Percentiles rank a stretch among this genome's conserved stretches.
Conservation (phyloP, 1,140 invertebrate species). For the Coenobita brevimanus region DNA sequence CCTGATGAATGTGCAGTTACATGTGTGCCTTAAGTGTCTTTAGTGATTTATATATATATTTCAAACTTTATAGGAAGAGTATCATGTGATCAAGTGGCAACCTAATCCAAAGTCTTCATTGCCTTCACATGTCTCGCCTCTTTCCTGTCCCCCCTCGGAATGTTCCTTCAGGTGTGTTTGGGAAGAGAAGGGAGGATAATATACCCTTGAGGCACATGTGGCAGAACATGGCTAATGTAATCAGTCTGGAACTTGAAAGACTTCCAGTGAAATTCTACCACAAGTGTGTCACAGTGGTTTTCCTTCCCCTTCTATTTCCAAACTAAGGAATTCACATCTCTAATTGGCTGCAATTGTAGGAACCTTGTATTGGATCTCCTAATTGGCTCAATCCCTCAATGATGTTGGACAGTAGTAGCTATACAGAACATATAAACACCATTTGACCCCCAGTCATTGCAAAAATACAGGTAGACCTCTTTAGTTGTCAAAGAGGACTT, state of each 20-base stretch:
- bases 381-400: slow-evolving; percentile 16
- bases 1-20: too few species aligned
- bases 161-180: slow-evolving; percentile 31
- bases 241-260: too few species aligned
- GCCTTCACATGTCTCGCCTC: slow-evolving; percentile 30
- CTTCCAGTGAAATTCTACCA: too few species aligned
- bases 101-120: not conserved
- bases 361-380: slow-evolving; percentile 10
- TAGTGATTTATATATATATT: too few species aligned
- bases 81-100: not conserved
- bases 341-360: slow-evolving; percentile 5
- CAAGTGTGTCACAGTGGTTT: too few species aligned
- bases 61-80: too few species aligned
- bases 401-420: slow-evolving; percentile 34
- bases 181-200: not conserved
- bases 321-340: too few species aligned
- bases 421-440: slow-evolving; percentile 18
- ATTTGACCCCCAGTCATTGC: slow-evolving; percentile 38
- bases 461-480: slow-evolving; percentile 64
- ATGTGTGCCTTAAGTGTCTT: too few species aligned
- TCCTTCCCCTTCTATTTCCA: too few species aligned
- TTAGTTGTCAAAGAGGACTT: slow-evolving; percentile 59
- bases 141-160: slow-evolving; percentile 49
- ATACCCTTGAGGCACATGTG: too few species aligned
- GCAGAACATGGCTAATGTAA: too few species aligned